Base-by-base conservation (phyloP, 2,113 vertebrate species). In the Myotis brandtii region DNA sequence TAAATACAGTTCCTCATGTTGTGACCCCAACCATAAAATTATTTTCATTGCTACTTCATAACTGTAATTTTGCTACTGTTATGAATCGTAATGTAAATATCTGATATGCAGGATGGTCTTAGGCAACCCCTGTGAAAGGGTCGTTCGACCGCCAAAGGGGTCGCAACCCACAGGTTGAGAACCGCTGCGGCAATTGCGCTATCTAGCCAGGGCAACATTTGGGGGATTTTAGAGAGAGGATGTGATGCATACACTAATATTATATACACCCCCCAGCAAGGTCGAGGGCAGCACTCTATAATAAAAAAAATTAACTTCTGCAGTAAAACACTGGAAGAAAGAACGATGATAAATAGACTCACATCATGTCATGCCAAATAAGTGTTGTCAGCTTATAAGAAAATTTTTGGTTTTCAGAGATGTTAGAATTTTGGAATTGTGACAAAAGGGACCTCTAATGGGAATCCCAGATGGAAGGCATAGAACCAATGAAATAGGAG, bases 341-440 rank as follows among this genome's bases (percentile, higher is more conserved):
- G 20, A n/a, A 93, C 48, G 62, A 56, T 1, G 14, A 59, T 9
- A 50, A 37, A n/a, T 34, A 66, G 73, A 70, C 48, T 64, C 34
- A 46, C 21, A n/a, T 66, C 50, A 46, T 52, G 50, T 77, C 32
- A 8, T 87, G 37, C 75, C 43, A 66, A 86, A 12, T 43, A 76
- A 80, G n/a, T 52, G 52, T 64, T 66, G 54, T 37, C n/a, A 40
- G 59, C 14, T 79, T n/a, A 11, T 32, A 67, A 81, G n/a, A 43
- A 86, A 46, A 40, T 34, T n/a, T 88, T 90, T 48, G 69, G 30
- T 52, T 90, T 84, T 69, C 6, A 72, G 43, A 59, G 37, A 85
- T 48, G 84, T 85, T 72, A 70, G 73, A n/a, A 81, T 46, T 94
- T 73, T 40, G 59, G 59, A 89, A 75, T 82, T 86, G 50, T 82